phyloP scores from a whole-genome alignment of 2,888 invertebrate species.

The Prosapia bicincta region DNA sequence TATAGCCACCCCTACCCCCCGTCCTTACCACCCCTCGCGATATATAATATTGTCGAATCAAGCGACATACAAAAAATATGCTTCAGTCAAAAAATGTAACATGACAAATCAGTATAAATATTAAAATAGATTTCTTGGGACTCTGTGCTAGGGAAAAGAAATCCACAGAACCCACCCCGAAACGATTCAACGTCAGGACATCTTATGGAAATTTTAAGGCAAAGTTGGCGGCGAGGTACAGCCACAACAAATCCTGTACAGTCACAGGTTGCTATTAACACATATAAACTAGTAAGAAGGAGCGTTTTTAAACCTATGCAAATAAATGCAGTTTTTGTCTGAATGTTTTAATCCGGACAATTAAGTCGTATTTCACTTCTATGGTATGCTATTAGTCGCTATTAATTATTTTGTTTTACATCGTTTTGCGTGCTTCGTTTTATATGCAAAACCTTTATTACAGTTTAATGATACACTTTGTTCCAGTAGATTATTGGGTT shows the following conservation, averaged over 20 bases:
- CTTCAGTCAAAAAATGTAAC: constrained; percentile 23
- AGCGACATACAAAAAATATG: constrained; percentile 25
- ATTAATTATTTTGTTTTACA: neutral
- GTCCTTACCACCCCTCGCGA: constrained; percentile 11
- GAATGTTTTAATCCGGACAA: neutral
- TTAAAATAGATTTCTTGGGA: constrained; percentile 19
- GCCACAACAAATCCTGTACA: neutral
- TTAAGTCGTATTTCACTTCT: neutral
- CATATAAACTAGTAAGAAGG: neutral
- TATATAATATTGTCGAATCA: constrained; percentile 21
- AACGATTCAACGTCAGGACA: constrained; percentile 12
- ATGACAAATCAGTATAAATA: constrained; percentile 29
- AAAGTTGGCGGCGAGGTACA: neutral
- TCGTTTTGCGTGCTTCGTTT: too few relatives aligned
- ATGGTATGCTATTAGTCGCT: neutral
- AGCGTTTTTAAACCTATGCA: neutral
- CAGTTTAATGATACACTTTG: too few relatives aligned
- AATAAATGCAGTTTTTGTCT: neutral
- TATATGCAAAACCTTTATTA: too few relatives aligned
- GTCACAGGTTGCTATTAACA: neutral
- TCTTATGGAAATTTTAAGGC: constrained; percentile 1
- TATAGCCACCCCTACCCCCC: neutral
- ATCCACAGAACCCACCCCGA: neutral
- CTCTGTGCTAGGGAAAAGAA: neutral
- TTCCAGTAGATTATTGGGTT: too few relatives aligned